phyloP scores from a whole-genome alignment of 30 jellyfish, hydroid and myxozoan species.

The Cassiopea andromeda region DNA sequence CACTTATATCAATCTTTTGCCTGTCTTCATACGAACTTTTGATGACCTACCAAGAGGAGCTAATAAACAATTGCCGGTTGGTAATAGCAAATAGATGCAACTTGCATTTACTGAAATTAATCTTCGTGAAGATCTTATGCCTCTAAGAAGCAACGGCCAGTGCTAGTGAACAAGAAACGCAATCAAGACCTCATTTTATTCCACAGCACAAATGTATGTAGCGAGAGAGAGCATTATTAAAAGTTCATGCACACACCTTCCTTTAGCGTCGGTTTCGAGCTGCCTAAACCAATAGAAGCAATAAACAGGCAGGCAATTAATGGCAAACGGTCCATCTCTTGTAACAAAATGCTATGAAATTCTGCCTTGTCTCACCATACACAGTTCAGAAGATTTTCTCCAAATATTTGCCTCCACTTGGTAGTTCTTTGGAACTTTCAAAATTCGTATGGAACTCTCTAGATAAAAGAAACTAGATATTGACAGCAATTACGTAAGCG shows the following conservation, averaged over 20 bases:
- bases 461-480: background rate
- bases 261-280: slow-evolving; percentile 63
- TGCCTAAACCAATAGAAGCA: background rate
- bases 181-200: too few species aligned
- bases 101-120: background rate
- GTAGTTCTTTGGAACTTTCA: background rate
- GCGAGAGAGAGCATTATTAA: background rate
- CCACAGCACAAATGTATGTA: background rate
- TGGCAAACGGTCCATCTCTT: background rate
- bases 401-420: background rate
- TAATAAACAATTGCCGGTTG: too few species aligned
- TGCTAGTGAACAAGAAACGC: background rate
- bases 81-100: too few species aligned
- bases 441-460: background rate
- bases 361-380: background rate
- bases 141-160: background rate
- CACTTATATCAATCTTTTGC: too few species aligned
- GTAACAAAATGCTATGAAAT: background rate
- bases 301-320: slow-evolving; percentile 24
- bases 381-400: background rate
- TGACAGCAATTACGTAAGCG: slow-evolving; percentile 65
- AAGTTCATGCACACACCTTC: slow-evolving; percentile 20
- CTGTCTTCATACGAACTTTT: too few species aligned
- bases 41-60: too few species aligned
- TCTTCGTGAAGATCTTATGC: background rate